Evolutionary conservation across 2,888 invertebrate genomes (phyloP).

Genomic region (Ceramica pisi): DNA sequence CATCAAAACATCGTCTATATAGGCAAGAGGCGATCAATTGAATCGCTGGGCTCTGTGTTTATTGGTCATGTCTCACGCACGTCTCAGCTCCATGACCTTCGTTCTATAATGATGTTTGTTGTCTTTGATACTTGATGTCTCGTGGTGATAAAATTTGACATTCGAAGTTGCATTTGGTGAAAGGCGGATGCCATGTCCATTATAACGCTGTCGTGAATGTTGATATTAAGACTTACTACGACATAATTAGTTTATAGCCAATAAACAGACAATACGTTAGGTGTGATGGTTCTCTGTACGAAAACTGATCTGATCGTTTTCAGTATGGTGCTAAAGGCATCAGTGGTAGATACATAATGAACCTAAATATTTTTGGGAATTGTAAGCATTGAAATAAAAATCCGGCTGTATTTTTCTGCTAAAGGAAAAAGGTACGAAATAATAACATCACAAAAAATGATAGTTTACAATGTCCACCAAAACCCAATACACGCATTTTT

Average conservation of each 20-base stretch:
- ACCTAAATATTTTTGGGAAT: too few relatives aligned
- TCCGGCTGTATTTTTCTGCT: background rate
- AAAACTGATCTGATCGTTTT: too few relatives aligned
- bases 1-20: conserved; percentile 4
- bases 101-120: conserved; percentile 58
- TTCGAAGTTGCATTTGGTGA: conserved; percentile 35
- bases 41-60: conserved; percentile 53
- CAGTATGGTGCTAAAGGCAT: too few relatives aligned
- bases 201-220: background rate
- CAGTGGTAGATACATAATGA: too few relatives aligned
- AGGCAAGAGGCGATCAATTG: conserved; percentile 46
- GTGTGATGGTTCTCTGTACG: too few relatives aligned
- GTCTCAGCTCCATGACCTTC: conserved; percentile 58
- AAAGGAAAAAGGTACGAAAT: background rate
- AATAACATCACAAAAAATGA: background rate
- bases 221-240: background rate
- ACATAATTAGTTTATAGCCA: conserved; percentile 18
- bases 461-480: background rate
- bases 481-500: conserved; percentile 6
- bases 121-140: conserved; percentile 51
- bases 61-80: conserved; percentile 62
- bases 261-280: background rate
- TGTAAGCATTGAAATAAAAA: background rate
- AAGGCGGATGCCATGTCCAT: conserved; percentile 20
- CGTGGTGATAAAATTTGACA: conserved; percentile 40